These are phyloP conservation scores for Entomobrya multifasciata DNA, from an alignment of 2,888 invertebrate species.

Conservation along the genomic window DNA sequence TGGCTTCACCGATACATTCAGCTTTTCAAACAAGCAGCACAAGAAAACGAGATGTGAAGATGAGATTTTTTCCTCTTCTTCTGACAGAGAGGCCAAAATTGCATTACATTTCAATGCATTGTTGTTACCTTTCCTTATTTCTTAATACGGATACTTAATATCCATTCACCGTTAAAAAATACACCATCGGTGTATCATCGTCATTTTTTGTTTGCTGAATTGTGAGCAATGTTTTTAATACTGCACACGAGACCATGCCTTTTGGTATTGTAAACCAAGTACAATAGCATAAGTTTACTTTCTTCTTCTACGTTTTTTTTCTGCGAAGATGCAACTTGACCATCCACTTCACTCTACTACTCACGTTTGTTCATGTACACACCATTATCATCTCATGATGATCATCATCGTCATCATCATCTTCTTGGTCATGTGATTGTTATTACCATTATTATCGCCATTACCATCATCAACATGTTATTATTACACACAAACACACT, in stretches of 20 bases:
- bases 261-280: too few species aligned
- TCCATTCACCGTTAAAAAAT: slow-evolving; percentile 47
- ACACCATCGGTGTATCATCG: background rate
- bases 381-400: slow-evolving; percentile 51
- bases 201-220: slow-evolving; percentile 5
- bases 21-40: too few species aligned
- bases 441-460: slow-evolving; percentile 61
- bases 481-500: slow-evolving; percentile 44
- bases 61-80: too few species aligned
- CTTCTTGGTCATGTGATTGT: slow-evolving; percentile 57
- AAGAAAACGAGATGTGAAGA: too few species aligned
- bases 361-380: slow-evolving; percentile 51
- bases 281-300: too few species aligned
- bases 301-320: slow-evolving; percentile 34
- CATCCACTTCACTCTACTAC: slow-evolving; percentile 13
- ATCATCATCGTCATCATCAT: slow-evolving; percentile 45
- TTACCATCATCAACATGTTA: slow-evolving; percentile 38
- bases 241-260: too few species aligned
- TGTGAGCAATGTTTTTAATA: too few species aligned
- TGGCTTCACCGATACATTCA: slow-evolving; percentile 33
- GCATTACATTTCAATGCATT: too few species aligned
- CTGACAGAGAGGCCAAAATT: slow-evolving; percentile 4
- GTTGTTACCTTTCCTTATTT: slow-evolving; percentile 7
- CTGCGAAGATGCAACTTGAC: background rate
- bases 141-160: slow-evolving; percentile 30